Evolutionary conservation across 2,797 vertebrate genomes (phyloP), one percentile per base, ranked within the genome.

Genomic region (Paramormyrops hopkinsi): DNA sequence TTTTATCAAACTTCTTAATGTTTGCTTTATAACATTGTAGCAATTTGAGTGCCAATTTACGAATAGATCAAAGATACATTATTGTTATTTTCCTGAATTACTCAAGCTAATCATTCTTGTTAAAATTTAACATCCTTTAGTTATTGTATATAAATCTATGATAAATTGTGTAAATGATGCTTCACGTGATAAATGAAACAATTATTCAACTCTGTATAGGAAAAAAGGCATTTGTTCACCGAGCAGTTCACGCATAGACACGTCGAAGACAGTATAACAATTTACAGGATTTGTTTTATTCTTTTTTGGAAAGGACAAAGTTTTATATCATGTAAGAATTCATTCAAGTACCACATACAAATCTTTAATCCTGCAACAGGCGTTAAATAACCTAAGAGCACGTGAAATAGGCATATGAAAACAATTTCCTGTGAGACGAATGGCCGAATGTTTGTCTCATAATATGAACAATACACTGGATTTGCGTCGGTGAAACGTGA

Each of bases 351-450:
- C 79, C 12, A 88, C 41, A 17, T 41, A 46, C 37, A 59, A 11
- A 85, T 33, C 19, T 37, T 11, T 17, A 56, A 87, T 56, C 48
- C 76, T 87, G 46, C 86, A 65, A 65, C 51, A 62, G 19, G n/a
- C 53, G 41, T 48, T 44, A 22, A 76, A 87, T 76, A 87, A 89
- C 3, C 12, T 48, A 37, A 84, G 12, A 33, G 50, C 12, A 87
- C 22, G 86, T 50, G 48, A 46, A 59, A 25, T 22, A 41, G 37
- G 84, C 46, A 73, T 14, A 50, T 44, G 50, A 87, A 76, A 76
- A 76, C 89, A 51, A 86, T 89, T 83, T 89, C 84, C 22, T 86
- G 46, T 33, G 29, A 44, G 59, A 73, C 6, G 37, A 88, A 54
- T 41, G 19, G 54, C 37, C 50, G 17, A 33, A 87, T 87, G n/a